These are phyloP conservation scores for Ctenodactylus gundi DNA, from an alignment of 2,113 vertebrate species.

Conservation along the genomic window DNA sequence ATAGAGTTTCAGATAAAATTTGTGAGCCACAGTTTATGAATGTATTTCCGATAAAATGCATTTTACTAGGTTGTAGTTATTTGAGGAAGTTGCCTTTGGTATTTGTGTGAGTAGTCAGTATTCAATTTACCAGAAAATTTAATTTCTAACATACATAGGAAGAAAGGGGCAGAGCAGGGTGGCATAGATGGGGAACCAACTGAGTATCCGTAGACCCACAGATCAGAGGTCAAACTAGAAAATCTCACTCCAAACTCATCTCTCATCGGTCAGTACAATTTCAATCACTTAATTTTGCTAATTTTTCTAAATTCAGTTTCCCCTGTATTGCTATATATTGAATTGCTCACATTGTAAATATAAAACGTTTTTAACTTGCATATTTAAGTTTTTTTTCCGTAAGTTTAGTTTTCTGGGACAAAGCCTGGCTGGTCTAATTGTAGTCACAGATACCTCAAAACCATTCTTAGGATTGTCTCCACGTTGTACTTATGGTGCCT, in stretches of 20 bases:
- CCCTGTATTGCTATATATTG: neutral
- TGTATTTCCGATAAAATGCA: neutral
- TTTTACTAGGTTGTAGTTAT: neutral
- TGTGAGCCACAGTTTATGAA: neutral
- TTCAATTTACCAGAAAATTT: neutral
- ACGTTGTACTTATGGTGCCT: neutral
- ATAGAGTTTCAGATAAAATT: neutral
- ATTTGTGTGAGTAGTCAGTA: conserved; percentile 19
- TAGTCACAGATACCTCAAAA: neutral
- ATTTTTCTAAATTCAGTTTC: neutral
- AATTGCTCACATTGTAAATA: neutral
- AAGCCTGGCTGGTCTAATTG: neutral
- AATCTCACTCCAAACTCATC: neutral
- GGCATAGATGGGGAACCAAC: fast-evolving
- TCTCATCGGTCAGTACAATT: neutral
- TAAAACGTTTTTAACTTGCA: neutral
- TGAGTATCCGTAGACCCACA: neutral
- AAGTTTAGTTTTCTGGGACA: neutral
- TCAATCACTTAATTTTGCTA: neutral
- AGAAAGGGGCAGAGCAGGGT: neutral
- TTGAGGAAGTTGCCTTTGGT: conserved; percentile 3
- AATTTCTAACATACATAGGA: neutral
- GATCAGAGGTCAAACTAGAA: neutral
- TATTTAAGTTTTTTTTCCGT: neutral
- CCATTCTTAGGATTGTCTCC: neutral